A percentile compares a stretch with the other conserved stretches of the same genome.
Evolutionary conservation across 2,113 vertebrate genomes (phyloP).

Genomic region (Pteruthius melanotis): DNA sequence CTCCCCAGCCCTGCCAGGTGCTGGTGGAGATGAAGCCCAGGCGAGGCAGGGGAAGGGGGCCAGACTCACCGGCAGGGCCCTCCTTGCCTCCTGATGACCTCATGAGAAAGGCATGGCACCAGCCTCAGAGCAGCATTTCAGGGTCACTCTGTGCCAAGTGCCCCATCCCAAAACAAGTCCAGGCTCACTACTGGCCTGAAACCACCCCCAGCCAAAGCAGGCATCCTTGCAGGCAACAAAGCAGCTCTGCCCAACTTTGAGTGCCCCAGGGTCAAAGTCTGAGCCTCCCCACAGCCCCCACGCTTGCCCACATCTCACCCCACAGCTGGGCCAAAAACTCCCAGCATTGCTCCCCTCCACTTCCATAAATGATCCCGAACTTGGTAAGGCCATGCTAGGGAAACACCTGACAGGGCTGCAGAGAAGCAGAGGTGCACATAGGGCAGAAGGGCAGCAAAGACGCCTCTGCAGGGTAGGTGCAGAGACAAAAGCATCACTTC

Average conservation of each 20-base stretch:
- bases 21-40: not conserved
- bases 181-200: not conserved
- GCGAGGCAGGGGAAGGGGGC: not conserved
- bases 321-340: not conserved
- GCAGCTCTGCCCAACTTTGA: not conserved
- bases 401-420: not conserved
- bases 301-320: rapidly evolving
- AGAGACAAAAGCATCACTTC: not conserved
- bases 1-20: not conserved
- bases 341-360: not conserved
- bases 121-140: not conserved
- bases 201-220: not conserved
- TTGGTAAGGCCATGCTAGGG: not conserved
- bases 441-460: not conserved
- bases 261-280: not conserved
- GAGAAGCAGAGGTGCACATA: rapidly evolving
- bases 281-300: not conserved
- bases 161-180: not conserved
- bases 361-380: not conserved
- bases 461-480: not conserved
- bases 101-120: rapidly evolving
- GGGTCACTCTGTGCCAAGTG: not conserved
- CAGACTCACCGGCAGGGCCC: rapidly evolving
- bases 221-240: not conserved
- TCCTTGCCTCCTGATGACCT: not conserved